phyloP scores from a whole-genome alignment of 1,140 invertebrate genomes.

The Dreissena rostriformis region DNA sequence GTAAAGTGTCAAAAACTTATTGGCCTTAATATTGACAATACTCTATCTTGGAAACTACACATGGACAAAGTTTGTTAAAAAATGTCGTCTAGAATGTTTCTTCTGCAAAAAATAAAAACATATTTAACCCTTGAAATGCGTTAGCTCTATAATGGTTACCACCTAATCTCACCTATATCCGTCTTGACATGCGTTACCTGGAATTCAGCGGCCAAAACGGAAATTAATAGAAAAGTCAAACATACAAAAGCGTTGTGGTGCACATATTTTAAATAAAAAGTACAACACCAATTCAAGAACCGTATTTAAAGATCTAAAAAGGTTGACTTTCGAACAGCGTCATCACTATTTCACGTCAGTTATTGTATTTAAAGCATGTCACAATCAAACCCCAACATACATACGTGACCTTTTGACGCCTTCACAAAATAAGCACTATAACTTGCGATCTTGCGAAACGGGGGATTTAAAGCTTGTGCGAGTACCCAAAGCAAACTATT shows the following conservation, averaged over 20 bases:
- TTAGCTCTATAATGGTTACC: background rate
- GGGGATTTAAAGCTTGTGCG: background rate
- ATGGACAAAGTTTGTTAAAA: no score
- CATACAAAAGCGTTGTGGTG: background rate
- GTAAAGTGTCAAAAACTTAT: no score
- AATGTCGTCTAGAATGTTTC: no score
- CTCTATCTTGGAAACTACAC: no score
- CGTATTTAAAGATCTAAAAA: constrained; percentile 1
- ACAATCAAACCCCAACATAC: background rate
- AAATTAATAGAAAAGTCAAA: background rate
- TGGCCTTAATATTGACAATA: no score
- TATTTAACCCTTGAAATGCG: no score
- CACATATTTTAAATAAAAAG: background rate
- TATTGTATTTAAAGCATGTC: background rate
- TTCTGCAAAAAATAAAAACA: no score
- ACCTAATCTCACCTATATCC: background rate
- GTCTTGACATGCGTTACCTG: background rate
- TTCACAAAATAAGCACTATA: background rate
- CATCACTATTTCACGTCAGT: background rate
- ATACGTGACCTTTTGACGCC: background rate
- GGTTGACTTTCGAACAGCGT: background rate
- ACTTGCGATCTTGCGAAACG: background rate
- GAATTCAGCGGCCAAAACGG: background rate
- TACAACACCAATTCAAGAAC: background rate
- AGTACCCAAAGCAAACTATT: background rate